phyloP scores from a whole-genome alignment of 1,140 invertebrate genomes.

The Leptopilina clavipes region DNA sequence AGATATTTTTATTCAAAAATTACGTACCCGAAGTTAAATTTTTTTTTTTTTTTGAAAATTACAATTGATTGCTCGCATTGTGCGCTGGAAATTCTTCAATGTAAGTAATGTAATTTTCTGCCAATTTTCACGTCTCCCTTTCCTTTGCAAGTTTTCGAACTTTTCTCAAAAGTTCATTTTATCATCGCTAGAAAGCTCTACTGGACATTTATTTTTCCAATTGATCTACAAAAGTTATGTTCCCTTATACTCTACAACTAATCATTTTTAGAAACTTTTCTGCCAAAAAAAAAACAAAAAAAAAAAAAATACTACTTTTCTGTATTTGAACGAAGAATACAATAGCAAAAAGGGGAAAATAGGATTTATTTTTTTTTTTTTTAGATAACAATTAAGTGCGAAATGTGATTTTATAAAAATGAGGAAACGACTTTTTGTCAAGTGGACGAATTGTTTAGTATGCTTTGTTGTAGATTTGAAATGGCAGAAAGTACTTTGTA shows the following conservation, averaged over 20 bases:
- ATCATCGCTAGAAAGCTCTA: neutral
- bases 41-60: neutral
- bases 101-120: constrained; percentile 11
- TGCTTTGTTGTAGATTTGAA: neutral
- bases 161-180: neutral
- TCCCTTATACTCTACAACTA: neutral
- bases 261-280: neutral
- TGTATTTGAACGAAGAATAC: too few species aligned
- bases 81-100: neutral
- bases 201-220: neutral
- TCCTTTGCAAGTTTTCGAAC: constrained; percentile 3
- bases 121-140: constrained; percentile 5
- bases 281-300: too few species aligned
- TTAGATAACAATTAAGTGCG: too few species aligned
- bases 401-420: too few species aligned
- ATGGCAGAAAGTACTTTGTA: constrained; percentile 1
- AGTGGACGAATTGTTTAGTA: neutral
- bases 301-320: too few species aligned
- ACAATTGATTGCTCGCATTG: neutral
- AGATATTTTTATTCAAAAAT: too few species aligned
- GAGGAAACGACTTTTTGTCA: too few species aligned
- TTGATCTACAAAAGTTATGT: neutral
- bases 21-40: too few species aligned
- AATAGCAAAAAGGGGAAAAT: neutral
- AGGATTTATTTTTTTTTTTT: too few species aligned